Conservation (phyloP, 2,888 invertebrate genomes). For the Pristionchus maxplancki region DNA sequence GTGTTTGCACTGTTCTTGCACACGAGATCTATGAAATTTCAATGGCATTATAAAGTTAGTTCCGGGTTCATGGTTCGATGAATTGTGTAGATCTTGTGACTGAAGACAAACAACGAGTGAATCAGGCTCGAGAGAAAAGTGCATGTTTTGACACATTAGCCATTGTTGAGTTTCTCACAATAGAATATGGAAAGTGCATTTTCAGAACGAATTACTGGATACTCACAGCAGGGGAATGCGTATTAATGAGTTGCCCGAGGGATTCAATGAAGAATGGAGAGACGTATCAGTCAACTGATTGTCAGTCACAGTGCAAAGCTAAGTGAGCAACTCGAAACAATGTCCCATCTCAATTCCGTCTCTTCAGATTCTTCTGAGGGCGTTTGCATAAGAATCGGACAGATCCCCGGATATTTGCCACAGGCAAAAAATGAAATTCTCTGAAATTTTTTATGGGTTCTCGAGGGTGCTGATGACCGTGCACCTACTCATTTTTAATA, state of each 20-base stretch:
- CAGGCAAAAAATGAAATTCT: no score
- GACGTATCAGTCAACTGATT: not conserved
- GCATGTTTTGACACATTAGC: no score
- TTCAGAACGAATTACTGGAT: not conserved
- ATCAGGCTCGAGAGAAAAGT: not conserved
- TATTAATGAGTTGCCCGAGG: slow-evolving; percentile 1
- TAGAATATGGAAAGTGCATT: not conserved
- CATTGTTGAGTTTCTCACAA: not conserved
- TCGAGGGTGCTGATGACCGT: no score
- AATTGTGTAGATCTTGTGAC: no score
- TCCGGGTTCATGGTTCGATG: not conserved
- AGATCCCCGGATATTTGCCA: no score
- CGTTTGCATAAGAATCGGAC: no score
- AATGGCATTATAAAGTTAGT: not conserved
- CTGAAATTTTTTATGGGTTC: no score
- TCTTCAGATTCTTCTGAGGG: slow-evolving; percentile 53
- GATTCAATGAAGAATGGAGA: not conserved
- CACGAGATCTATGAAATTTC: not conserved
- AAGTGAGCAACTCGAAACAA: not conserved
- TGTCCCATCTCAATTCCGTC: no score
- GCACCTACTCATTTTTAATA: no score
- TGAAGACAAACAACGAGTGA: not conserved
- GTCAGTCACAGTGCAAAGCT: slow-evolving; percentile 27
- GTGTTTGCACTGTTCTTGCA: not conserved
- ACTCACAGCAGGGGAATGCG: slow-evolving; percentile 4